phyloP scores from a whole-genome alignment of 2,888 invertebrate species.

The Melieria picta region DNA sequence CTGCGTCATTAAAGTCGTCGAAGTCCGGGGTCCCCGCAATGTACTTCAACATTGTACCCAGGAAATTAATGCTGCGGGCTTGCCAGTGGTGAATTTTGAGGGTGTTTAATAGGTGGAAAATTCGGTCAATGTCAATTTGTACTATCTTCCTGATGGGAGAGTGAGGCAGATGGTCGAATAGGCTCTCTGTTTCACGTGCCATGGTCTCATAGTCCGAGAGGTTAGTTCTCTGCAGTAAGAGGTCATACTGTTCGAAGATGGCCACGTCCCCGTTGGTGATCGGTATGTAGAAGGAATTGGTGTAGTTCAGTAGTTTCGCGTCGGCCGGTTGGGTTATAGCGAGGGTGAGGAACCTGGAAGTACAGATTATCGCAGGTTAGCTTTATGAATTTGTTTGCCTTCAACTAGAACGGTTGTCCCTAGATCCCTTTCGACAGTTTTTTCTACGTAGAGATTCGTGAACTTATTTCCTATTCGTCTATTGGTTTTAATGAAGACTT shows the following conservation, averaged over 20 bases:
- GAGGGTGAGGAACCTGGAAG: no score
- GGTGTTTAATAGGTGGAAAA: constrained; percentile 7
- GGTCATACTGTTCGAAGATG: neutral
- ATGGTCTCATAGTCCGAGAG: neutral
- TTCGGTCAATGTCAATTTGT: neutral
- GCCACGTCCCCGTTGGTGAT: neutral
- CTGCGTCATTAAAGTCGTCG: no score
- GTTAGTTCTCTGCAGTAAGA: constrained; percentile 1
- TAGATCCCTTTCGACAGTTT: neutral
- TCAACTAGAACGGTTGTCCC: neutral
- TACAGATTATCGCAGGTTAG: no score
- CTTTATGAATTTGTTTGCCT: no score
- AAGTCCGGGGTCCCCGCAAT: constrained; percentile 33
- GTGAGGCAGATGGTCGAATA: neutral
- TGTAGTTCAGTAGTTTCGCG: neutral
- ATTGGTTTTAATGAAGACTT: no score
- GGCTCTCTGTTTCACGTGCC: neutral
- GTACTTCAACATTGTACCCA: constrained; percentile 20
- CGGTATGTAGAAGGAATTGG: constrained; percentile 13
- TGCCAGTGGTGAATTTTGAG: constrained; percentile 23
- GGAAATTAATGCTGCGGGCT: constrained; percentile 5
- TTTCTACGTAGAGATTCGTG: constrained; percentile 10
- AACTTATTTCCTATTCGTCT: no score
- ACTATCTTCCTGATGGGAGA: neutral
- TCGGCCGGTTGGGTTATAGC: no score